Evolutionary conservation across 2,113 vertebrate genomes (phyloP).

Genomic region (Mustela nigripes): DNA sequence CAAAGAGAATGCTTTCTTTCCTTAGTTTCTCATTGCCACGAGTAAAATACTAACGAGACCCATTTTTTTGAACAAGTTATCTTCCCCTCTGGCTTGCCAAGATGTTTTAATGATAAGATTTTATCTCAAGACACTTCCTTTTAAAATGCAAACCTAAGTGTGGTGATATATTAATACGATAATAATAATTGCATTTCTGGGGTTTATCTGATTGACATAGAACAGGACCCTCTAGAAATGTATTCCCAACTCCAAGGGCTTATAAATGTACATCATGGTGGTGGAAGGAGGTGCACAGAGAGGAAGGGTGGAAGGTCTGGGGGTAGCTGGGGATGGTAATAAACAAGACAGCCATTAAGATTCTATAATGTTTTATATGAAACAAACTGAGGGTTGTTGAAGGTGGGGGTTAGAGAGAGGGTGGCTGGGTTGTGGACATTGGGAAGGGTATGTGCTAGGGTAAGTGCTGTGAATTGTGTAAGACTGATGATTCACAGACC

Average conservation of each 20-base stretch:
- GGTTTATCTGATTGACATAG: not conserved
- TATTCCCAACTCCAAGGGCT: not conserved
- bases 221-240: not conserved
- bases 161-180: slow-evolving; percentile 10
- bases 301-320: not conserved
- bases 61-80: slow-evolving; percentile 20
- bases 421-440: too few species aligned
- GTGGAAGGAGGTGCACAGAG: not conserved
- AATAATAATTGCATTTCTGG: slow-evolving; percentile 8
- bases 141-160: slow-evolving; percentile 47
- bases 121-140: slow-evolving; percentile 46
- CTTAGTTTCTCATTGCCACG: slow-evolving; percentile 13
- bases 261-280: not conserved
- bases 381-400: too few species aligned
- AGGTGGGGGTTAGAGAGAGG: too few species aligned
- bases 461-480: too few species aligned
- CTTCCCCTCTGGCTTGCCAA: not conserved
- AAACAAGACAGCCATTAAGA: not conserved
- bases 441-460: too few species aligned
- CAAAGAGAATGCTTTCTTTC: slow-evolving; percentile 11
- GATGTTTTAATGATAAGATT: slow-evolving; percentile 30
- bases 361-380: not conserved
- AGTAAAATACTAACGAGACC: slow-evolving; percentile 46
- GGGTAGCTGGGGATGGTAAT: not conserved
- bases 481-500: too few species aligned